Evolutionary conservation across 2,113 vertebrate species (phyloP), one percentile per base, ranked within the genome.

Genomic region (Syngnathoides biaculeatus): DNA sequence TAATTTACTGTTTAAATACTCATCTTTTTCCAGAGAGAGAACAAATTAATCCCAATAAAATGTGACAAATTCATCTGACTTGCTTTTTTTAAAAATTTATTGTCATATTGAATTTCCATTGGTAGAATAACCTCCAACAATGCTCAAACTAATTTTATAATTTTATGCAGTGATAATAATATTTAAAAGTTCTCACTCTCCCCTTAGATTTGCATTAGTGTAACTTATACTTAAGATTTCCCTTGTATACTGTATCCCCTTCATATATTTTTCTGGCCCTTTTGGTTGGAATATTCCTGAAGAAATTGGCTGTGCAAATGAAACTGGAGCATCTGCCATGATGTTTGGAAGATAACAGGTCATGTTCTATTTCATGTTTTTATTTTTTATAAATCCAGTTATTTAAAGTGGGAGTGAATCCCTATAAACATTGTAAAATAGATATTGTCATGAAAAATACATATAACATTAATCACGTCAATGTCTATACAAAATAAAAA

Each of bases 331-430:
- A 22, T 9, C 27, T 26, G n/a, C 24, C 27, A 17, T 5, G 43
- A 30, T 50, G 63, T 47, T 30, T 30, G 27, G 2, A 35, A 64
- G 42, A 64, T 48, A 64, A 35, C n/a, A 64, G 45, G 27, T 64
- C 17, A 26, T 24, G 42, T 26, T 64, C 61, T 24, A 14, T 26
- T 15, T 27, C 27, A 47, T 26, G 45, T n/a, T n/a, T n/a, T n/a
- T n/a, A n/a, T n/a, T n/a, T n/a, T n/a, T n/a, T n/a, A n/a, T n/a
- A n/a, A n/a, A n/a, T n/a, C n/a, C n/a, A n/a, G n/a, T n/a, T n/a
- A n/a, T n/a, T n/a, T n/a, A n/a, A n/a, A n/a, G n/a, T n/a, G n/a
- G n/a, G n/a, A n/a, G n/a, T n/a, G n/a, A n/a, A n/a, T n/a, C n/a
- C n/a, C n/a, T n/a, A n/a, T n/a, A n/a, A n/a, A n/a, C n/a, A n/a